Conservation (phyloP, 1,140 invertebrate species). For the Probaryconus sp. region DNA sequence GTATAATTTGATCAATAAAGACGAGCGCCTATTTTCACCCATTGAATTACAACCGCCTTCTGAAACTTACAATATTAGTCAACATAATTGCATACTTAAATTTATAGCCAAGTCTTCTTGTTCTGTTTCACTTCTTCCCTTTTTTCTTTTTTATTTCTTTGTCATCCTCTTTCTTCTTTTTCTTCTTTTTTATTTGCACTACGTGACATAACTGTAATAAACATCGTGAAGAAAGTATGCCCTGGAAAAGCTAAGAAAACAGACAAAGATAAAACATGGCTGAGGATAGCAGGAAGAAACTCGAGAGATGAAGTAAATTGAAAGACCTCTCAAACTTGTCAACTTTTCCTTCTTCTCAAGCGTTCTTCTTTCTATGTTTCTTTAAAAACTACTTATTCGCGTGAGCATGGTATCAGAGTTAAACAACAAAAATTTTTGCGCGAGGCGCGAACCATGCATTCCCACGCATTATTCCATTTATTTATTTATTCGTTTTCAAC, state of each 20-base stretch:
- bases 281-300: constrained; percentile 52
- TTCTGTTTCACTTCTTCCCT: constrained; percentile 2
- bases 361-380: constrained; percentile 48
- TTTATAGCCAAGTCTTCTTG: constrained; percentile 14
- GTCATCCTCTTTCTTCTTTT: not conserved
- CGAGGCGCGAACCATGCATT: constrained; percentile 10
- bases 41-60: too few species aligned
- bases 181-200: constrained; percentile 19
- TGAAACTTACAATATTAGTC: constrained; percentile 11
- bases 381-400: constrained; percentile 44
- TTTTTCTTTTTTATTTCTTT: constrained; percentile 11
- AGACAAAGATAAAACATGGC: constrained; percentile 34
- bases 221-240: constrained; percentile 27
- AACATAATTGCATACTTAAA: constrained; percentile 22
- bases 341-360: constrained; percentile 65
- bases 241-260: not conserved
- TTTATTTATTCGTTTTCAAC: constrained; percentile 73
- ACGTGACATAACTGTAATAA: constrained; percentile 56
- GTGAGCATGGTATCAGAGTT: constrained; percentile 20
- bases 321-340: constrained; percentile 76
- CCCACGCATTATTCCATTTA: constrained; percentile 51
- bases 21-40: too few species aligned
- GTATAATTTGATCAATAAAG: too few species aligned
- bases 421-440: not conserved
- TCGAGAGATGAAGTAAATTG: constrained; percentile 74